Percentiles rank a stretch among this genome's conserved stretches.
Conservation (phyloP, 2,113 vertebrate species). For the Paramormyrops kingsleyae region DNA sequence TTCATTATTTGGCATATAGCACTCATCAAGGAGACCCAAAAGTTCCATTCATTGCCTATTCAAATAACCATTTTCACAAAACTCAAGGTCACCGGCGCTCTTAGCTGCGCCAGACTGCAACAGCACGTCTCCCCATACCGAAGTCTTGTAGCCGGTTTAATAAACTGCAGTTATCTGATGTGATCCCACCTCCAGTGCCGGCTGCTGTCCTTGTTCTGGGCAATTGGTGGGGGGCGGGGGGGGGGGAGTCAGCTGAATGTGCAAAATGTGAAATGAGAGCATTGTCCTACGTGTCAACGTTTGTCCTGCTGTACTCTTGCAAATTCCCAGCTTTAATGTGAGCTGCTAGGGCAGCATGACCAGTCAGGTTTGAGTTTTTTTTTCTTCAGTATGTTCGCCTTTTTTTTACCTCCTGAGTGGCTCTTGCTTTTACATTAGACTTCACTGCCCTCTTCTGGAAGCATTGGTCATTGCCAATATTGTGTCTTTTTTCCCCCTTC, state of each 20-base stretch:
- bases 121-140: not conserved
- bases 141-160: not conserved
- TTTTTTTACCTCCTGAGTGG: not conserved
- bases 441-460: not conserved
- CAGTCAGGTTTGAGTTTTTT: not conserved
- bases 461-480: not conserved
- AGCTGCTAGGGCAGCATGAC: not conserved
- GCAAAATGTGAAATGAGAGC: not conserved
- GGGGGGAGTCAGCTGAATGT: not conserved
- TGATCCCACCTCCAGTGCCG: not conserved
- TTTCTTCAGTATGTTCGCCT: not conserved
- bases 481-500: not conserved
- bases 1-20: not conserved
- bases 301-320: not conserved
- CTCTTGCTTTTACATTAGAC: not conserved
- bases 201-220: not conserved
- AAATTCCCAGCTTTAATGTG: not conserved
- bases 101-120: not conserved
- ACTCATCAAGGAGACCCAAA: not conserved
- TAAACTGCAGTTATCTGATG: slow-evolving; percentile 4
- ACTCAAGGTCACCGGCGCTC: not conserved
- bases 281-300: not conserved
- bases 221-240: not conserved
- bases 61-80: not conserved
- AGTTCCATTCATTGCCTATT: not conserved